A percentile compares a stretch with the other conserved stretches of the same genome.
Evolutionary conservation across 1,140 invertebrate genomes (phyloP).

Genomic region (Brachionus paranguensis): DNA sequence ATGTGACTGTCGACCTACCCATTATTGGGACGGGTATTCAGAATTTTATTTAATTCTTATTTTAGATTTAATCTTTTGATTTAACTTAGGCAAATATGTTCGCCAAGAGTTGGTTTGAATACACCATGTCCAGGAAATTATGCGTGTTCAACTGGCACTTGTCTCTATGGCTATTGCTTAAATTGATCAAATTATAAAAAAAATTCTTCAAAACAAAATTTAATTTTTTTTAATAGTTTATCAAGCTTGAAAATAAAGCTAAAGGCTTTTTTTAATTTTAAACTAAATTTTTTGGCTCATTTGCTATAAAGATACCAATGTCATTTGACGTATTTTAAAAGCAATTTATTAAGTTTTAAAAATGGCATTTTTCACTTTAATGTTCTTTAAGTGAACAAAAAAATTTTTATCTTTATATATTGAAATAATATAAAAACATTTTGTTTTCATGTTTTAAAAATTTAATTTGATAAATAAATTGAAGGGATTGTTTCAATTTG

Average conservation of each 20-base stretch:
- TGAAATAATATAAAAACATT: no score
- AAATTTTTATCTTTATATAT: not conserved
- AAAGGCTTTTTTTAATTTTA: not conserved
- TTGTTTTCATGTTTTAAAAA: no score
- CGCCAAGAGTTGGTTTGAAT: not conserved
- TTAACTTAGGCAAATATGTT: not conserved
- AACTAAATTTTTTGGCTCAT: not conserved
- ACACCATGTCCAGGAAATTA: slow-evolving; percentile 19
- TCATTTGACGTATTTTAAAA: not conserved
- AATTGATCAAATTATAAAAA: not conserved
- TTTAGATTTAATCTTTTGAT: not conserved
- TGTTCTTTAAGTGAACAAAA: not conserved
- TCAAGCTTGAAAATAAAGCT: not conserved
- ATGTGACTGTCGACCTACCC: not conserved
- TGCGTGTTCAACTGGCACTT: not conserved
- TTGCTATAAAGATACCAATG: no score
- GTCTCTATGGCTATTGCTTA: slow-evolving; percentile 27
- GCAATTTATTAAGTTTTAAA: not conserved
- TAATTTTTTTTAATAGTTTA: not conserved
- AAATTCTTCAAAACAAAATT: not conserved
- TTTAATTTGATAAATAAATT: no score
- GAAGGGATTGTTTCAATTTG: no score
- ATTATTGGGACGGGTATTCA: slow-evolving; percentile 28
- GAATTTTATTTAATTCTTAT: not conserved
- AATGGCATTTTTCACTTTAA: not conserved